phyloP scores from a whole-genome alignment of 1,140 invertebrate species.

The Latrodectus geometricus region DNA sequence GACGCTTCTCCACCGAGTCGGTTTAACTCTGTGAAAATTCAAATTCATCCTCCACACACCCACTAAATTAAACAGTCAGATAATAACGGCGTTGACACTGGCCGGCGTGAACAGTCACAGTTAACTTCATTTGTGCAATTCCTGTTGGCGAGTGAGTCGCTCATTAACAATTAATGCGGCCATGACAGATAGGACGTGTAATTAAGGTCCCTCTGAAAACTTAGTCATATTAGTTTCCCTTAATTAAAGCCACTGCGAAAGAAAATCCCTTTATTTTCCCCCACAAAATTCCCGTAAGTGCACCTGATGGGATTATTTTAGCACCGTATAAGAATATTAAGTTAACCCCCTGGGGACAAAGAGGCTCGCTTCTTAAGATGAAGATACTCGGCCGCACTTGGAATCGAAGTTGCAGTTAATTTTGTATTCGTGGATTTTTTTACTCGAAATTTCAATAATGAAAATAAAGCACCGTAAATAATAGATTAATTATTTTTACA shows the following conservation, averaged over 20 bases:
- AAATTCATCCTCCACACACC: not conserved
- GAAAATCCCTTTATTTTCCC: conserved; percentile 46
- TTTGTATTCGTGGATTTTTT: too few relatives aligned
- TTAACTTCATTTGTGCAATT: conserved; percentile 20
- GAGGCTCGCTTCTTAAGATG: too few relatives aligned
- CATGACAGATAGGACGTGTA: conserved; percentile 25
- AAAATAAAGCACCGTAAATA: too few relatives aligned
- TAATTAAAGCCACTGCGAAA: conserved; percentile 36
- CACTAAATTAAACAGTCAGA: conserved; percentile 19
- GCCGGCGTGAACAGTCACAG: too few relatives aligned
- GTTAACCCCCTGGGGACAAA: not conserved
- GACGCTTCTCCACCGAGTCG: not conserved
- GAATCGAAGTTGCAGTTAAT: too few relatives aligned
- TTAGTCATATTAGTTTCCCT: conserved; percentile 31
- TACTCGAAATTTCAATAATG: too few relatives aligned
- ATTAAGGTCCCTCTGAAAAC: conserved; percentile 30
- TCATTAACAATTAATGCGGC: conserved; percentile 40
- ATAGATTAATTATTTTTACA: too few relatives aligned
- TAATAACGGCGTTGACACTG: not conserved
- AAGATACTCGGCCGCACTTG: too few relatives aligned
- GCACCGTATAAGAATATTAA: not conserved
- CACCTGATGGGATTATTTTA: conserved; percentile 27
- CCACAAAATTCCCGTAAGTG: conserved; percentile 23
- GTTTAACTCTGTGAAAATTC: conserved; percentile 19
- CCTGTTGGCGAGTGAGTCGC: not conserved